A percentile compares a stretch with the other conserved stretches of the same genome.
These are phyloP conservation scores for Halisarca cf. caerulea DNA, from an alignment of 37 sponge, comb jelly and placozoan species.

Conservation along the genomic window DNA sequence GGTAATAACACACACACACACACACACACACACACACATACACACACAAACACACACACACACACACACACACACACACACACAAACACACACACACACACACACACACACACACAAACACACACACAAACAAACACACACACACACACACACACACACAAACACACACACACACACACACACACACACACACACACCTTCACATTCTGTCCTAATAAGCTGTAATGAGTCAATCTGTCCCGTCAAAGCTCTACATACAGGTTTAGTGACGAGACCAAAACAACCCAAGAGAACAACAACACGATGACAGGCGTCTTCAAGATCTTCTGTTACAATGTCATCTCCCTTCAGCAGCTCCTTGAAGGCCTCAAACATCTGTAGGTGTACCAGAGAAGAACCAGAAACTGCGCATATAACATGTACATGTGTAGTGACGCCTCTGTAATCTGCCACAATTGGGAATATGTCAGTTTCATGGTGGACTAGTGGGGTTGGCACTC, in stretches of 20 bases:
- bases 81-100: constrained; percentile 9
- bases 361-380: neutral
- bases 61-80: too few species aligned
- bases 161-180: constrained; percentile 57
- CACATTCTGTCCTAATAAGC: neutral
- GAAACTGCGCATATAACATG: too few species aligned
- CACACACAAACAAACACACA: constrained; percentile 47
- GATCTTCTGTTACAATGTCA: neutral
- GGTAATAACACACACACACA: too few species aligned
- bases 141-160: constrained; percentile 57
- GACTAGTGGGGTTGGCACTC: too few species aligned
- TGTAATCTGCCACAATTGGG: too few species aligned
- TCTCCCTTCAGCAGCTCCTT: neutral
- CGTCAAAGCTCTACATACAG: neutral
- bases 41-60: too few species aligned
- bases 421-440: too few species aligned
- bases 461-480: too few species aligned
- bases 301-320: neutral
- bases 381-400: too few species aligned
- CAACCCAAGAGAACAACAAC: neutral
- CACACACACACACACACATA: too few species aligned
- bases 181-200: constrained; percentile 55
- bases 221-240: neutral
- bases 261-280: neutral
- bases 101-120: constrained; percentile 27